A percentile compares a stretch with the other conserved stretches of the same genome.
phyloP scores from a whole-genome alignment of 2,888 invertebrate species.

The Lamellibrachia satsuma region DNA sequence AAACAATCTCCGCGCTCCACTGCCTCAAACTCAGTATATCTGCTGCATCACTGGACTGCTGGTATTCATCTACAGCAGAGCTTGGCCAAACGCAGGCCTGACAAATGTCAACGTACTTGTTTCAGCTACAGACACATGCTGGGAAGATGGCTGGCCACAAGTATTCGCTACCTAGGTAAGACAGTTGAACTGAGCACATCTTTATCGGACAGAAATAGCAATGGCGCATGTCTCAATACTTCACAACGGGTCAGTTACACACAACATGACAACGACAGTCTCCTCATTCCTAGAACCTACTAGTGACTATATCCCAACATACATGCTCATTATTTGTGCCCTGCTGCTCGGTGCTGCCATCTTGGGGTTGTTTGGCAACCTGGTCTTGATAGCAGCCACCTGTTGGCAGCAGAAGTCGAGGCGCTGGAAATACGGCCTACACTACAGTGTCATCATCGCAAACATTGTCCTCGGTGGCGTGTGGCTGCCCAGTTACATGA shows the following conservation, averaged over 20 bases:
- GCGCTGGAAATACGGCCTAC: neutral
- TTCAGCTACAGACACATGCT: neutral
- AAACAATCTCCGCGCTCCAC: no score
- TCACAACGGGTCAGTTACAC: neutral
- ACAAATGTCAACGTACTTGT: neutral
- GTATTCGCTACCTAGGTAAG: neutral
- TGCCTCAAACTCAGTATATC: no score
- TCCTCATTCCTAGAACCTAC: neutral
- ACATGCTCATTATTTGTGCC: neutral
- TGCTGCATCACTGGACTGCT: no score
- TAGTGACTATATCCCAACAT: neutral
- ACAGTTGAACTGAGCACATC: neutral
- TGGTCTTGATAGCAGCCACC: neutral
- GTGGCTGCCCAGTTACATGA: neutral
- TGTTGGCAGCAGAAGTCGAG: neutral
- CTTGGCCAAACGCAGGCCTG: neutral
- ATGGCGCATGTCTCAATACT: neutral
- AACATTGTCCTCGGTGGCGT: neutral
- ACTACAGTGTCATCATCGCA: neutral
- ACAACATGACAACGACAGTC: neutral
- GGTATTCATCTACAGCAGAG: neutral
- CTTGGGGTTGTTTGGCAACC: constrained; percentile 17
- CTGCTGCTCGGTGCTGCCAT: constrained; percentile 3
- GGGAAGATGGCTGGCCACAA: neutral
- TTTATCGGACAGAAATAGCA: neutral